These are phyloP conservation scores for Diabrotica undecimpunctata DNA, from an alignment of 1,140 invertebrate genomes.

Conservation along the genomic window DNA sequence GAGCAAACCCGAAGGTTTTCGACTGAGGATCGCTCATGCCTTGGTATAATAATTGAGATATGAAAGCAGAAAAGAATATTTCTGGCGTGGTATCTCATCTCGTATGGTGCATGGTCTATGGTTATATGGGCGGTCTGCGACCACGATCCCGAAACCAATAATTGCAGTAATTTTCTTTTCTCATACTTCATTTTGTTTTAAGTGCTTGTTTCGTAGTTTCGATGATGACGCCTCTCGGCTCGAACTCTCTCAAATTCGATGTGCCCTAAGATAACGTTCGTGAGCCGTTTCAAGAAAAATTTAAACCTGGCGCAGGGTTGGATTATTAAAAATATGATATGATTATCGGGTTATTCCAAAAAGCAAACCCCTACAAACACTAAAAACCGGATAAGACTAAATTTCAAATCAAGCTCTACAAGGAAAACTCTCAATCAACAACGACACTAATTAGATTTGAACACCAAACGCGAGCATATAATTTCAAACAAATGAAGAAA, in stretches of 20 bases:
- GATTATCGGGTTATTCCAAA: too few relatives aligned
- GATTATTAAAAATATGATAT: not conserved
- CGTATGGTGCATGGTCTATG: conserved; percentile 34
- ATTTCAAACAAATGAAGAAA: too few relatives aligned
- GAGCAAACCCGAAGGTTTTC: too few relatives aligned
- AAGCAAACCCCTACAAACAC: too few relatives aligned
- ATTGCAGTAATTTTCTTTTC: conserved; percentile 45
- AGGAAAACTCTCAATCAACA: too few relatives aligned
- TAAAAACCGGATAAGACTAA: too few relatives aligned
- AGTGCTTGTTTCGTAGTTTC: conserved; percentile 18
- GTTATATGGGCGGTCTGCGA: conserved; percentile 43
- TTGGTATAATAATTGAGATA: conserved; percentile 39
- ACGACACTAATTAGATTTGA: too few relatives aligned
- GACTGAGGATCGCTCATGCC: too few relatives aligned
- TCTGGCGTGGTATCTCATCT: conserved; percentile 17
- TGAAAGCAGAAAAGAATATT: conserved; percentile 31
- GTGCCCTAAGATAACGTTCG: conserved; percentile 15
- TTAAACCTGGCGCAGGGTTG: conserved; percentile 2
- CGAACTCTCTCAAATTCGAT: conserved; percentile 6
- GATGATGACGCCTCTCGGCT: conserved; percentile 32
- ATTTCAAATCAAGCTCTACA: too few relatives aligned
- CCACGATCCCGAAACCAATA: conserved; percentile 42
- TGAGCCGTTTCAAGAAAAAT: conserved; percentile 15
- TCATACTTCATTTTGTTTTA: conserved; percentile 40
- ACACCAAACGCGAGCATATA: too few relatives aligned